Conservation (phyloP, 1,140 invertebrate genomes). For the Magallana gigas region DNA sequence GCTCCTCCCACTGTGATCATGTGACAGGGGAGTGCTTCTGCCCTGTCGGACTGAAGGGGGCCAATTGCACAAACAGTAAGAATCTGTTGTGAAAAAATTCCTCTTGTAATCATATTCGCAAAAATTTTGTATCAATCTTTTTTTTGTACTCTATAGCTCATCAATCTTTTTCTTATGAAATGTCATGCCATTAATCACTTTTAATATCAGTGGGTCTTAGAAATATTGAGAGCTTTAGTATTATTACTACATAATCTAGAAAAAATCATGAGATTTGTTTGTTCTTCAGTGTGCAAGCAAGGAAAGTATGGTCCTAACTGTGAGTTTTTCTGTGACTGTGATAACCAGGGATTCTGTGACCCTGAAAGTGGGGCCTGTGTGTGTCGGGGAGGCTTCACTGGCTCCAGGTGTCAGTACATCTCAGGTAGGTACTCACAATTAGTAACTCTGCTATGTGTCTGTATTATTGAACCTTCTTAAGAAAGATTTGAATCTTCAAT, state of each 20-base stretch:
- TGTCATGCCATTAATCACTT: too few species aligned
- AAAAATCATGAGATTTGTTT: not conserved
- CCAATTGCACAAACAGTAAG: not conserved
- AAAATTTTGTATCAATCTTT: too few species aligned
- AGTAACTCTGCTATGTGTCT: too few species aligned
- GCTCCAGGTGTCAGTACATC: conserved; percentile 73
- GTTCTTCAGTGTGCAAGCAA: conserved; percentile 69
- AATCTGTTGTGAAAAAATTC: not conserved
- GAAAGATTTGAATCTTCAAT: not conserved
- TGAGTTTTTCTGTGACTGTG: conserved; percentile 91
- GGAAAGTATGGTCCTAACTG: conserved; percentile 84
- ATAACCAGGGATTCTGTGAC: conserved; percentile 81
- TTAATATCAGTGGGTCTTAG: too few species aligned
- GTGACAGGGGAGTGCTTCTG: conserved; percentile 78
- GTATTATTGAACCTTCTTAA: not conserved
- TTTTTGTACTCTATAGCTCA: too few species aligned
- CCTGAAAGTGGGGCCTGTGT: conserved; percentile 86
- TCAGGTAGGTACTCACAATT: conserved; percentile 60
- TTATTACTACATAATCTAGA: too few species aligned
- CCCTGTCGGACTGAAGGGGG: conserved; percentile 79
- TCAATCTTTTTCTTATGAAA: too few species aligned
- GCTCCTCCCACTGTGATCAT: conserved; percentile 78
- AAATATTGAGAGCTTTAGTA: too few species aligned
- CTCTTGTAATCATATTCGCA: not conserved
- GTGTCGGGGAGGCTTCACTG: conserved; percentile 81